Base-by-base conservation (phyloP, 2,888 invertebrate species). In the Epinotia ramella region DNA sequence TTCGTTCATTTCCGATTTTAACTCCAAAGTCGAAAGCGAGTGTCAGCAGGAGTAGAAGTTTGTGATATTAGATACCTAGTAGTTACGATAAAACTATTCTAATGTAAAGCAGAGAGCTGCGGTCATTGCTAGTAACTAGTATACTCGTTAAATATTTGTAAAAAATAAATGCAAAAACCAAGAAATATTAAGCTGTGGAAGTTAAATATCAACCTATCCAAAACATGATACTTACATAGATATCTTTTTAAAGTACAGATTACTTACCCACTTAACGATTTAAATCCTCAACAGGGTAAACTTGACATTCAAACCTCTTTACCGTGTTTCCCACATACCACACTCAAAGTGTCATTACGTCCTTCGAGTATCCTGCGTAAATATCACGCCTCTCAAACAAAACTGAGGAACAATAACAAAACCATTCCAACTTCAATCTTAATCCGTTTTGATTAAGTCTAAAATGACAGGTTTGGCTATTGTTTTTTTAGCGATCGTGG, bases 281-380 rank as follows among this genome's bases (percentile, higher is more conserved):
- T 46, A 16, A 24, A 60, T 60, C 46, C 46, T 69, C 59, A 20
- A 59, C 59, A 59, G 46, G 16, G 24, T 60, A 16, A 46, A 60
- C 44, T 46, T 69, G 59, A 69, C 57, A 69, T 69, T 60, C 24
- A 69, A 70, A 49, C 53, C 70, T 62, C 69, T n/a, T 63, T 63
- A 70, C 62, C 46, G 24, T 62, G 70, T 70, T 62, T 62, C 28
- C 28, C 49, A 49, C 70, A 70, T 60, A 62, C 33, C 60, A 33
- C 13, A 40, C 13, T 63, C 9, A 12, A 70, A 49, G 20, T 13
- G 1, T 20, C 69, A 59, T 60, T 46, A 60, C 46, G 59, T 46
- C 60, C 70, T 62, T 70, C 60, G 24, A 44, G 62, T 49, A 49
- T 20, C 59, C 73, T 57, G 28, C 49, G 65, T 59, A 73, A 66